Conservation (phyloP, 23 tunicate species). For the Corella eumyota region DNA sequence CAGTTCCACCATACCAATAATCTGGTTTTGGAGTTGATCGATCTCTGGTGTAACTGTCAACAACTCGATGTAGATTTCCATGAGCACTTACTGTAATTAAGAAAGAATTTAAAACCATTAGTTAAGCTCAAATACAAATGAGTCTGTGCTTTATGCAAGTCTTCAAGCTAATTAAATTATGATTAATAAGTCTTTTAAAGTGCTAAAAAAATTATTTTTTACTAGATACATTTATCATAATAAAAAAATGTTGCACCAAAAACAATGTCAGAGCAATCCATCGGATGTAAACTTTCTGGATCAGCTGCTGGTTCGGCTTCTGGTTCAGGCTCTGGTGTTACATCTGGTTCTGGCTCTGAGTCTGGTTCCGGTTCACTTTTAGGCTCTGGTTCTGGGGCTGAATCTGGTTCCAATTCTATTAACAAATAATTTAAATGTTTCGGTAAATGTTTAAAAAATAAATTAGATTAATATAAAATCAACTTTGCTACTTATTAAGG, state of each 20-base stretch:
- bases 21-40: constrained; percentile 54
- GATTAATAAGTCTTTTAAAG: no score
- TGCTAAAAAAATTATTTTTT: no score
- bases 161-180: no score
- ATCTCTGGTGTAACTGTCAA: constrained; percentile 54
- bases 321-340: constrained; percentile 15
- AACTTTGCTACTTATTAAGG: no score
- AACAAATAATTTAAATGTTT: no score
- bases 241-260: no score
- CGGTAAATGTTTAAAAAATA: no score
- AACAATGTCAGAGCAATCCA: constrained; percentile 75
- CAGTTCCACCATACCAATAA: constrained; percentile 38
- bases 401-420: constrained; percentile 43
- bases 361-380: constrained; percentile 10
- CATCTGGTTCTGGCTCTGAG: constrained; percentile 6
- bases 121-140: no score
- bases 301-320: constrained; percentile 21
- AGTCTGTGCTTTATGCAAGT: no score
- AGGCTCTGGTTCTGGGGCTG: constrained; percentile 23
- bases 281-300: constrained; percentile 28
- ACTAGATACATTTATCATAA: no score
- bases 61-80: constrained; percentile 35
- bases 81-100: constrained; percentile 20
- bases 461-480: no score
- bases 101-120: no score